phyloP scores from a whole-genome alignment of 2,113 vertebrate species.

The Paratilapia polleni region DNA sequence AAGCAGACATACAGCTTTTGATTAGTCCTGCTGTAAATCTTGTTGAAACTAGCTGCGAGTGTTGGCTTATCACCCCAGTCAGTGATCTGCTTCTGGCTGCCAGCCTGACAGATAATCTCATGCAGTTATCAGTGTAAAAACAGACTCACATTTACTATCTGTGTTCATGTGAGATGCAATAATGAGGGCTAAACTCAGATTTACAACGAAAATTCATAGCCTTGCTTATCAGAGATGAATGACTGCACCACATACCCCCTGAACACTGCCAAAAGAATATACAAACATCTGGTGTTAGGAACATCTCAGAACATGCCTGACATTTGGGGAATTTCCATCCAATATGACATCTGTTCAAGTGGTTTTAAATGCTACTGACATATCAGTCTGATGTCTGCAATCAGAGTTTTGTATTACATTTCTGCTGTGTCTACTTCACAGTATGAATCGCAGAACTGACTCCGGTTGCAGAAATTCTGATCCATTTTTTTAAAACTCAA shows the following conservation, averaged over 20 bases:
- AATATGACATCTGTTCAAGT: neutral
- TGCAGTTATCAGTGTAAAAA: neutral
- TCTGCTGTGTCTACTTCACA: neutral
- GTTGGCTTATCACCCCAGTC: neutral
- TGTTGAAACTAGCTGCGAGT: no score
- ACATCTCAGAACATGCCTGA: neutral
- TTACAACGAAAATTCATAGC: neutral
- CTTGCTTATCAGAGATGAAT: neutral
- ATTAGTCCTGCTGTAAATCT: neutral
- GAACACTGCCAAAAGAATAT: neutral
- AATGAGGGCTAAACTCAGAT: neutral
- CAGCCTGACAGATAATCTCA: neutral
- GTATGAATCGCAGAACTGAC: neutral
- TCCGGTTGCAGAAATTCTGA: no score
- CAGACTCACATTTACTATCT: neutral
- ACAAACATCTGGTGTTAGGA: neutral
- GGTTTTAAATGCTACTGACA: neutral
- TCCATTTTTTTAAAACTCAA: no score
- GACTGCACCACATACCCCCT: neutral
- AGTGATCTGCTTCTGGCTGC: neutral
- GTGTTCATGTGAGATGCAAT: neutral
- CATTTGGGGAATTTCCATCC: neutral
- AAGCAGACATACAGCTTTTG: neutral
- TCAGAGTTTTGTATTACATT: neutral
- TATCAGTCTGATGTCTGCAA: neutral